Evolutionary conservation across 2,797 vertebrate genomes (phyloP), one percentile per base, ranked within the genome.

Genomic region (Lepus townsendii): DNA sequence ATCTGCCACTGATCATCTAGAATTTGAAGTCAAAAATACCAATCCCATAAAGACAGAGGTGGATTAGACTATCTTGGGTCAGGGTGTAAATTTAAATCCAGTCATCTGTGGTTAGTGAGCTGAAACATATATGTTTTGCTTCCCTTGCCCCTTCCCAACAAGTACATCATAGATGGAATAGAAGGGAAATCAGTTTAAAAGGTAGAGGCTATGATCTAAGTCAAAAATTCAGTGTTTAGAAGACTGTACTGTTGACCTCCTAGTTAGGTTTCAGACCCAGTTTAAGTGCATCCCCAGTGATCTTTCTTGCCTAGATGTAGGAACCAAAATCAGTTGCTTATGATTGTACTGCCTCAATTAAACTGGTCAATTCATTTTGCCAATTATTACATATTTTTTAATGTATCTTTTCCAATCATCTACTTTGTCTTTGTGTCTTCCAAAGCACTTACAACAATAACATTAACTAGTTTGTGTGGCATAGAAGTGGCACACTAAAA

Each of bases 361-460:
- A 5, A 88, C 9, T 92, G 76, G 22, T 83, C 50, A 68, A 8
- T 72, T 69, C 27, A 89, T 83, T 93, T 19, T 77, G 32, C 16
- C 54, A 91, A 47, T 88, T 90, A 30, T 50, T 92, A 38, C 9
- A 83, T 20, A 87, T 17, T 73, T 91, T 91, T 69, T 84, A 13
- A 52, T 42, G 5, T 62, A 19, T 88, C 62, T 82, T 90, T 93
- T 90, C 16, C 38, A 77, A 54, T 19, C 20, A 42, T 9, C 12
- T 68, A 57, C 62, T 69, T 96, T n/a, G 57, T 90, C 9, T 95
- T 77, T 35, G 2, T 82, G 19, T 76, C 7, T 50, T 22, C 14
- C 19, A 78, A 42, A 73, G 27, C 12, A 87, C 60, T 93, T 83
- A 84, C 60, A n/a, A 60, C 2, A 86, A 83, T 68, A 65, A 10